Evolutionary conservation across 2,888 invertebrate genomes (phyloP).

Genomic region (Leptinotarsa peninsularis): DNA sequence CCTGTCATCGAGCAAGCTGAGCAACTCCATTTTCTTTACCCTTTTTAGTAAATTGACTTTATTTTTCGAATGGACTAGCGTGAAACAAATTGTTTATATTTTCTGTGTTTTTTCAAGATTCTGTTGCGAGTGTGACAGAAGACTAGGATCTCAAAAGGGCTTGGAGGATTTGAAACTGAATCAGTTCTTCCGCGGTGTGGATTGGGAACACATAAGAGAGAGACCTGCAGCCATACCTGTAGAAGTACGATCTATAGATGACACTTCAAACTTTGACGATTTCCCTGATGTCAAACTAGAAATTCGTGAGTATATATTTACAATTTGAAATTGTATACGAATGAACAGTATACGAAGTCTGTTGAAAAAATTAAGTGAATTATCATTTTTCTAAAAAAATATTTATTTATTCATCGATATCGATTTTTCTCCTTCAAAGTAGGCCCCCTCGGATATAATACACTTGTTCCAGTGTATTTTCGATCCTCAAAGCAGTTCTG

Average conservation of each 20-base stretch:
- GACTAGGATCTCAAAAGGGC: slow-evolving; percentile 89
- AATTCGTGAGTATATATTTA: slow-evolving; percentile 83
- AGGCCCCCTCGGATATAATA: too few species aligned
- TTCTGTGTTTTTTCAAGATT: slow-evolving; percentile 72
- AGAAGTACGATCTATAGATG: slow-evolving; percentile 98
- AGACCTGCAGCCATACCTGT: slow-evolving; percentile 98
- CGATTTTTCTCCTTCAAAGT: too few species aligned
- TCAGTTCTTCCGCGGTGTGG: slow-evolving; percentile 95
- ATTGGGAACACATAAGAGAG: slow-evolving; percentile 99
- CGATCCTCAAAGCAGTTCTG: too few species aligned
- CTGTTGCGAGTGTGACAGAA: slow-evolving; percentile 95
- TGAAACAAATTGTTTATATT: not conserved
- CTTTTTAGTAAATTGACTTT: too few species aligned
- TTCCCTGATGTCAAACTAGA: slow-evolving; percentile 99
- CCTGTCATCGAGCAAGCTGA: too few species aligned
- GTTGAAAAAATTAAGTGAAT: too few species aligned
- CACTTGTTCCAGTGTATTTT: too few species aligned
- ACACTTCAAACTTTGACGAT: slow-evolving; percentile 99
- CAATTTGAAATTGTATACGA: not conserved
- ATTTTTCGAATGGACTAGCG: not conserved
- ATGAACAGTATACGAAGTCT: too few species aligned
- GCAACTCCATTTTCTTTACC: too few species aligned
- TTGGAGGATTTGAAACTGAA: slow-evolving; percentile 94
- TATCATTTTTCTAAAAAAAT: too few species aligned
- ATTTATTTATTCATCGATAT: too few species aligned